Base-by-base conservation (phyloP, 2,113 vertebrate genomes). In the Anas platyrhynchos region DNA sequence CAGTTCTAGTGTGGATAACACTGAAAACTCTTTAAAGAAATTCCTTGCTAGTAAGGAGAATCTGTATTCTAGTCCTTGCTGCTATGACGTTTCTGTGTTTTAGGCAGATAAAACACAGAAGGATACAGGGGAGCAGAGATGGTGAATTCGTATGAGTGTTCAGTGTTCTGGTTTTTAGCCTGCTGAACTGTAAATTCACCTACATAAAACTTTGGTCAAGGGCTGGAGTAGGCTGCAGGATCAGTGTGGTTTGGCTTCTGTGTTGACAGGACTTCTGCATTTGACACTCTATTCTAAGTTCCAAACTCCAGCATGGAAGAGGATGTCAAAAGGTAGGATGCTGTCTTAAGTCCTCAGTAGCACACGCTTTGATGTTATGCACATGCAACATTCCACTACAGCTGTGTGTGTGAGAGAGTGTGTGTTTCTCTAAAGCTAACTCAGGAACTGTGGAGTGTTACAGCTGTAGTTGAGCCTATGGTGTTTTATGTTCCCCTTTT, bases 361-460 rank as follows among this genome's bases (percentile, higher is more conserved):
- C 34, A 20, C 26, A 8, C 13, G 21, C 12, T 55, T 68, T 34
- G 62, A 21, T 62, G 32, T 34, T 61, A 2, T 43, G 22, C 20
- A 18, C 0, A 0, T 29, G 16, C n/a, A 43, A 12, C 46, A 20
- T 81, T 77, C 43, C 7, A 48, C 34, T 67, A 6, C 0, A 2
- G 16, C 32, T 74, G 18, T 46, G 46, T 46, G 44, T 9, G 18
- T 48, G 46, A 20, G 46, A 46, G 46, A 48, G 46, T 21, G 20
- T 21, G 46, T 48, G 8, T 66, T 79, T 76, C 20, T 88, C 41
- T 13, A 83, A 38, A 54, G 59, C 41, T 77, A 18, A 10, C 17
- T 83, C 1, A 1, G 32, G 27, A 68, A 20, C 46, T 69, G 44
- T 27, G 23, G 46, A 67, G 2, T 73, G 26, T 66, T 87, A 17